Percentiles rank a stretch among this genome's conserved stretches.
Evolutionary conservation across 2,888 invertebrate species (phyloP).

Genomic region (Camptogramma bilineatum): DNA sequence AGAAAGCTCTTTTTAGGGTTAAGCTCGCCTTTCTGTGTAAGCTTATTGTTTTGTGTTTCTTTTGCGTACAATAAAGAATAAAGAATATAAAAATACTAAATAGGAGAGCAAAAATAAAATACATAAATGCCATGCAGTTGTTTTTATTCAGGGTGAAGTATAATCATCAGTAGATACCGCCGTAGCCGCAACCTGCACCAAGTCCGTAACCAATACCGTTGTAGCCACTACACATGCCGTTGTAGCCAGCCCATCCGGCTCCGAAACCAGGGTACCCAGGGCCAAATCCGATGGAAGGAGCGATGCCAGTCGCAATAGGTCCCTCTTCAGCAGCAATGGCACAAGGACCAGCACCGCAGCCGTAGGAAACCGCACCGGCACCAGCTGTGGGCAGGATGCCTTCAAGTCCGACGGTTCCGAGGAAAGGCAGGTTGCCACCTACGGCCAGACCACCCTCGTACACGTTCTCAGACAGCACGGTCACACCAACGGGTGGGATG

Average conservation of each 20-base stretch:
- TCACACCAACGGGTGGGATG: constrained; percentile 54
- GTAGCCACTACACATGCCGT: constrained; percentile 14
- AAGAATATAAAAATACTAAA: too few species aligned
- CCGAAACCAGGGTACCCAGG: constrained; percentile 10
- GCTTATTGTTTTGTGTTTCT: too few species aligned
- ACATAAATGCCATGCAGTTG: not conserved
- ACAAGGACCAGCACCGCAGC: constrained; percentile 47
- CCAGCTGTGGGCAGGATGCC: constrained; percentile 53
- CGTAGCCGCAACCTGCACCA: constrained; percentile 16
- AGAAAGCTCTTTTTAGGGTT: too few species aligned
- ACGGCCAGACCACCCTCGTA: constrained; percentile 53
- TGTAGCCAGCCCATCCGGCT: constrained; percentile 20
- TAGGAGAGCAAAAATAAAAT: too few species aligned
- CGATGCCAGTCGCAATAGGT: constrained; percentile 30
- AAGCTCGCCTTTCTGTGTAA: too few species aligned
- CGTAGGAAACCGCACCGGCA: constrained; percentile 49
- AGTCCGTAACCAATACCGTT: constrained; percentile 15
- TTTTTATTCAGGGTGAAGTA: not conserved
- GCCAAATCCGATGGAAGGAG: constrained; percentile 3
- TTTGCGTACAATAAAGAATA: too few species aligned
- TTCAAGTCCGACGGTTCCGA: constrained; percentile 54
- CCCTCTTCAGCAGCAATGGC: constrained; percentile 35
- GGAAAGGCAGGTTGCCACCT: constrained; percentile 55
- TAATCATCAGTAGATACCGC: constrained; percentile 5
- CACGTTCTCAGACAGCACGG: constrained; percentile 58